Evolutionary conservation across 2,113 vertebrate species (phyloP).

Genomic region (Cricetomys ansorgei): DNA sequence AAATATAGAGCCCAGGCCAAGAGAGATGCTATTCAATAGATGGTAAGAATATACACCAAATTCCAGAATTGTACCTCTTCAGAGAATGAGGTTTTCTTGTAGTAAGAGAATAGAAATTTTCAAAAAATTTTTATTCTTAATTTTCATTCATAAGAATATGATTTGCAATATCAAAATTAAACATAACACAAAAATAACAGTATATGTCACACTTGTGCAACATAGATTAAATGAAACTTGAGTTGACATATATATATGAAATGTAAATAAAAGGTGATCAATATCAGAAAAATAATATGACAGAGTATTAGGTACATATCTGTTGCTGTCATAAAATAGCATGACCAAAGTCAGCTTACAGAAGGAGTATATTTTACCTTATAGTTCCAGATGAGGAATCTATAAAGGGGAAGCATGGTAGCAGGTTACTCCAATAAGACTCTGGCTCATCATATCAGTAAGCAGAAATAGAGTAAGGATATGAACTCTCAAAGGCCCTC

Average conservation of each 20-base stretch:
- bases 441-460: neutral
- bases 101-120: neutral
- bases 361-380: neutral
- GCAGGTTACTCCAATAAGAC: neutral
- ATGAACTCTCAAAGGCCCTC: too few relatives aligned
- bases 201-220: neutral
- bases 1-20: neutral
- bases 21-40: neutral
- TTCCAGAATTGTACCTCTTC: neutral
- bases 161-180: conserved; percentile 31
- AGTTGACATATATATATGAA: neutral
- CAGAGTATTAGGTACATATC: neutral
- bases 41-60: neutral
- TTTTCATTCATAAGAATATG: neutral
- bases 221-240: neutral
- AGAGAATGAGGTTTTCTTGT: neutral
- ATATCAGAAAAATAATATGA: neutral
- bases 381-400: neutral
- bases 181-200: neutral
- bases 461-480: neutral
- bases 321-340: neutral
- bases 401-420: neutral
- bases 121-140: conserved; percentile 1
- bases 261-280: neutral
- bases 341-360: neutral